Conservation (phyloP, 2,113 vertebrate species). For the Cichladusa arquata region DNA sequence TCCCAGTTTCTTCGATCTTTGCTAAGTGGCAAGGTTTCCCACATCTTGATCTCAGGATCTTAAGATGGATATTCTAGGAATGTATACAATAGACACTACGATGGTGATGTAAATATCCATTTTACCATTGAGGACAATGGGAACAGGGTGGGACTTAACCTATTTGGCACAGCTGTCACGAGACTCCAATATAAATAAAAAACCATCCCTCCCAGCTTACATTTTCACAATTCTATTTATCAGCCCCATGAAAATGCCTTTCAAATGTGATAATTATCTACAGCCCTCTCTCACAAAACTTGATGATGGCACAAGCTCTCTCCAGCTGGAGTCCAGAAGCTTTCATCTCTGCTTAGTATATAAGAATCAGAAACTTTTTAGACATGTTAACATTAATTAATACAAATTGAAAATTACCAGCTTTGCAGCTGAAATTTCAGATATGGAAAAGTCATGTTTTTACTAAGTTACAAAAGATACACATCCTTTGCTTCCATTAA, state of each 20-base stretch:
- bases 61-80: background rate
- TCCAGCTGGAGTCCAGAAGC: background rate
- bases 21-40: background rate
- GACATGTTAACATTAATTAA: background rate
- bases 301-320: background rate
- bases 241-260: background rate
- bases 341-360: background rate
- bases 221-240: background rate
- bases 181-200: background rate
- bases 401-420: background rate
- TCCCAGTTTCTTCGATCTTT: background rate
- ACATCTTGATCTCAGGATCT: background rate
- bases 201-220: background rate
- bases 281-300: background rate
- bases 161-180: background rate
- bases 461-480: background rate
- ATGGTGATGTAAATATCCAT: background rate
- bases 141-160: background rate
- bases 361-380: background rate
- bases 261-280: background rate
- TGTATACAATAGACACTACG: accelerated
- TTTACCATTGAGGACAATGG: background rate
- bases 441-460: background rate
- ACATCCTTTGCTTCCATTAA: background rate
- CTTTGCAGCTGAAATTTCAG: background rate